Evolutionary conservation across 2,797 vertebrate species (phyloP).

Genomic region (Pipistrellus nathusii): DNA sequence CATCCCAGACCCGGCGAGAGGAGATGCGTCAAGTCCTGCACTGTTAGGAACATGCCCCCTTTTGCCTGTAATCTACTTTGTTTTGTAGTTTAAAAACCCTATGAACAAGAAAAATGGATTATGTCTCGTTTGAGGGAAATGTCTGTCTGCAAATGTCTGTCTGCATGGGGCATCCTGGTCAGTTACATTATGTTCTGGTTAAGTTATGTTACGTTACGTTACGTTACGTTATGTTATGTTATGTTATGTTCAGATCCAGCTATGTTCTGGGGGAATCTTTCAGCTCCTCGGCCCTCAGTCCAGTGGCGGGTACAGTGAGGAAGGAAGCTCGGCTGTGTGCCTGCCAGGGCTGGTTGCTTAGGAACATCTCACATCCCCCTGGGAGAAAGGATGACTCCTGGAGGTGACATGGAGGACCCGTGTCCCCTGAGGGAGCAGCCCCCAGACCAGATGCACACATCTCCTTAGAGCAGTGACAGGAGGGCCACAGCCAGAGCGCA

Average conservation of each 20-base stretch:
- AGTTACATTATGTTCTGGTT: too few relatives aligned
- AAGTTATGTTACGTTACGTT: too few relatives aligned
- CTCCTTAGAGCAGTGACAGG: background rate
- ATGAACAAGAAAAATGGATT: background rate
- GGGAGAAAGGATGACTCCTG: background rate
- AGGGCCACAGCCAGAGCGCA: background rate
- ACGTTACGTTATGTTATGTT: too few relatives aligned
- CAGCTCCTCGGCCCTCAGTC: background rate
- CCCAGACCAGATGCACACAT: background rate
- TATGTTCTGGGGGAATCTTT: constrained; percentile 45
- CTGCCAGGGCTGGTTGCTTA: constrained; percentile 59
- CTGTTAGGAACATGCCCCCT: background rate
- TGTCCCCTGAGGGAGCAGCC: constrained; percentile 44
- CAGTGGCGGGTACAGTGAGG: background rate
- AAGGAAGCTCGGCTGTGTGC: constrained; percentile 44
- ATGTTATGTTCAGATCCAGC: background rate
- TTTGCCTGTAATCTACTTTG: background rate
- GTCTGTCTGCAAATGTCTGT: background rate
- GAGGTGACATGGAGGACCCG: background rate
- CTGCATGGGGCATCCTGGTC: too few relatives aligned
- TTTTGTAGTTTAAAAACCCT: background rate
- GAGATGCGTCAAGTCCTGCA: background rate
- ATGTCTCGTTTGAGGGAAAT: background rate
- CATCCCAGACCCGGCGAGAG: background rate
- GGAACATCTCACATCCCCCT: constrained; percentile 64